A percentile compares a stretch with the other conserved stretches of the same genome.
These are phyloP conservation scores for Ptilonorhynchus violaceus DNA, from an alignment of 2,113 vertebrate species.

Conservation along the genomic window DNA sequence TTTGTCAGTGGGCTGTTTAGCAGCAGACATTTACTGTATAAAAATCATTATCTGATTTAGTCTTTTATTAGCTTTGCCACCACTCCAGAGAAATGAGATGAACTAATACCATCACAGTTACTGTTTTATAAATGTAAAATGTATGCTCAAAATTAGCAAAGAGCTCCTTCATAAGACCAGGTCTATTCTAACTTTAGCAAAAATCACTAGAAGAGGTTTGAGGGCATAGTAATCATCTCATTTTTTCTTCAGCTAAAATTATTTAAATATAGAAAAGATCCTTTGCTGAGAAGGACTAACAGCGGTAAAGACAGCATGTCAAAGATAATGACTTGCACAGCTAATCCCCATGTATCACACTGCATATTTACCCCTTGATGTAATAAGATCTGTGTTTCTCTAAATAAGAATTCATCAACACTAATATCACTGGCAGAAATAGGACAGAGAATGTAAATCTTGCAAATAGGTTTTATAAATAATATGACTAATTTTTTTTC, in stretches of 20 bases:
- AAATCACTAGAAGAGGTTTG: not conserved
- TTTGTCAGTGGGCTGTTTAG: not conserved
- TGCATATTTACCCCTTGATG: slow-evolving; percentile 6
- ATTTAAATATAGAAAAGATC: not conserved
- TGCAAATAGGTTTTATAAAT: slow-evolving; percentile 4
- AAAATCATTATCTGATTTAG: slow-evolving; percentile 18
- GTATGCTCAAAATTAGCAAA: not conserved
- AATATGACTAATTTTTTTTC: not conserved
- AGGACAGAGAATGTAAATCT: not conserved
- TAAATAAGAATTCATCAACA: slow-evolving; percentile 32
- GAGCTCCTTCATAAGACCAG: not conserved
- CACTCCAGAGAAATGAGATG: not conserved
- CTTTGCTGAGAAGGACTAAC: not conserved
- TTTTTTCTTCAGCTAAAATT: not conserved
- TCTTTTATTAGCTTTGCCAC: slow-evolving; percentile 11
- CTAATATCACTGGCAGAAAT: slow-evolving; percentile 24
- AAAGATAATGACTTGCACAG: not conserved
- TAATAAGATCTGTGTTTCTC: not conserved
- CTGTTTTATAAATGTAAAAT: not conserved
- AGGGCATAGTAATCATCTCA: not conserved
- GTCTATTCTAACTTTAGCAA: not conserved
- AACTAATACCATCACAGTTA: not conserved
- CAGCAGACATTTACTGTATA: not conserved
- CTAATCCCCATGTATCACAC: not conserved
- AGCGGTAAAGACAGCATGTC: not conserved